phyloP scores from a whole-genome alignment of 2,888 invertebrate genomes.

The Neoaliturus tenellus region DNA sequence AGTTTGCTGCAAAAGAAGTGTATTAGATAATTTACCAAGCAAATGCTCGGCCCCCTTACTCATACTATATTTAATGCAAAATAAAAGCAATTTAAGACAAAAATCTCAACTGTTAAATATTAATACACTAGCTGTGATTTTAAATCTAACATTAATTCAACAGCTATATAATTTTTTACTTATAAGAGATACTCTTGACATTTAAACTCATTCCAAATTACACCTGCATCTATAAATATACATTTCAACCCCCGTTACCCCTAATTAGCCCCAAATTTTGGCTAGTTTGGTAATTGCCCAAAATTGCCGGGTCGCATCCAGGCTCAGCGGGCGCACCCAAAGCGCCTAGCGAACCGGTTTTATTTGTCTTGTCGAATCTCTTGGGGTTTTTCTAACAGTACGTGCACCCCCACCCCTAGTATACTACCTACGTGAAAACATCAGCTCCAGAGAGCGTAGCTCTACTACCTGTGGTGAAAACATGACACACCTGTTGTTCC shows the following conservation, averaged over 20 bases:
- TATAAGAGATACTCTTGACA: not conserved
- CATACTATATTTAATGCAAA: too few species aligned
- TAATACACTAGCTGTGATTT: not conserved
- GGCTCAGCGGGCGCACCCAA: not conserved
- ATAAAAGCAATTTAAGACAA: too few species aligned
- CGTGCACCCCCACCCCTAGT: not conserved
- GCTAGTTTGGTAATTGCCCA: not conserved
- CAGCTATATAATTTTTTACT: not conserved
- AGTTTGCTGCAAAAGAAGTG: too few species aligned
- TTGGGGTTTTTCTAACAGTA: slow-evolving; percentile 21
- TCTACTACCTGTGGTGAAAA: slow-evolving; percentile 1
- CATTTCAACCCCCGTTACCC: slow-evolving; percentile 44
- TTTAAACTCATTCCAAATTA: not conserved
- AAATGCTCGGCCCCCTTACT: too few species aligned
- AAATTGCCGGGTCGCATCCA: slow-evolving; percentile 3
- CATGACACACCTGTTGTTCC: slow-evolving; percentile 32
- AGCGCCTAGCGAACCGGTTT: not conserved
- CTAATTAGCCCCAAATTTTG: not conserved
- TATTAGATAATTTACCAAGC: too few species aligned
- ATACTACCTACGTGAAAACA: slow-evolving; percentile 23
- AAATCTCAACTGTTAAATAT: too few species aligned
- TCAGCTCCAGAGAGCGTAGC: not conserved
- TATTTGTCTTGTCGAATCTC: slow-evolving; percentile 41
- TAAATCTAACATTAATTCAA: not conserved
- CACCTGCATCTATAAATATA: slow-evolving; percentile 9